These are phyloP conservation scores for Nomada fabriciana DNA, from an alignment of 2,888 invertebrate genomes.

Conservation along the genomic window DNA sequence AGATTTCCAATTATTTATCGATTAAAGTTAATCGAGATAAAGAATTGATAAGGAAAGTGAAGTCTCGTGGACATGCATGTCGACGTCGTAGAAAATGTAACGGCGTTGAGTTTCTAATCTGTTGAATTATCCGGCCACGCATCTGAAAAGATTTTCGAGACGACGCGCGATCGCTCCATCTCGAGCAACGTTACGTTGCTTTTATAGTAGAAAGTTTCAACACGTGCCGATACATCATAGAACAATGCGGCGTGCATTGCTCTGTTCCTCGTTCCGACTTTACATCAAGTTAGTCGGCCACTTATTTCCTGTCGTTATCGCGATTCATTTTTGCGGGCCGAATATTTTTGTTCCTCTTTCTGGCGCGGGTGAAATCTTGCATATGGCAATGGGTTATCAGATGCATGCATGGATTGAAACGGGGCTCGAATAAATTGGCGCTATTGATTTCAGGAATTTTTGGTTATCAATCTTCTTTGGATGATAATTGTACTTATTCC, in stretches of 20 bases:
- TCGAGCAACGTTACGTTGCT: constrained; percentile 45
- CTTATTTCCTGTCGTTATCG: constrained; percentile 37
- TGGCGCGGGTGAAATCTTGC: constrained; percentile 6
- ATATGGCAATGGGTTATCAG: constrained; percentile 8
- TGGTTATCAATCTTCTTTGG: no score
- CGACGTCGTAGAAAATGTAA: constrained; percentile 10
- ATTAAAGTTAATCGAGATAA: background rate
- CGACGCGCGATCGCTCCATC: constrained; percentile 52
- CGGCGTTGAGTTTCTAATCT: constrained; percentile 44
- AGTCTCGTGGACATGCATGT: no score
- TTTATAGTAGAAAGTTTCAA: constrained; percentile 59
- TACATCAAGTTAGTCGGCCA: constrained; percentile 18
- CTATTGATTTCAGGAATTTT: no score
- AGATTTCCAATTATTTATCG: no score
- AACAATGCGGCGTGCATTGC: constrained; percentile 47
- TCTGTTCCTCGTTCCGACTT: constrained; percentile 41
- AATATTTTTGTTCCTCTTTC: background rate
- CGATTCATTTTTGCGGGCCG: constrained; percentile 18
- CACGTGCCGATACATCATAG: constrained; percentile 59
- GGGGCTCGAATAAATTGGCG: no score
- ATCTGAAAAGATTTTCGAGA: constrained; percentile 41
- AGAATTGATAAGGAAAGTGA: constrained; percentile 11
- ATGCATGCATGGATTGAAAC: background rate
- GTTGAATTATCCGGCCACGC: constrained; percentile 42
- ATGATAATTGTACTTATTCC: no score